Conservation (phyloP, 2,888 invertebrate species). For the Drosophila ochracea region DNA sequence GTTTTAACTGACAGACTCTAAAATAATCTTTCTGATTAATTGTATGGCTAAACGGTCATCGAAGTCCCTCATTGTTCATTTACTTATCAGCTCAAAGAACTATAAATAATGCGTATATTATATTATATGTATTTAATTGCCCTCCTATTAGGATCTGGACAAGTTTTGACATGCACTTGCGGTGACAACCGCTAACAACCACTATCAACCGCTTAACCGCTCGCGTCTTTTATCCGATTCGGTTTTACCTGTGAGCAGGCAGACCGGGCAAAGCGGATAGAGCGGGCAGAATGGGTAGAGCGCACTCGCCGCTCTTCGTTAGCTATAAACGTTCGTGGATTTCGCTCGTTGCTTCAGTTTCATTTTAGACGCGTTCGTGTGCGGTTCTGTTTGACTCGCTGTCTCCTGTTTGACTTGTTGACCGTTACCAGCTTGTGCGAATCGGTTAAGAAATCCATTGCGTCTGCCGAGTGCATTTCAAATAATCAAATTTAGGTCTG, state of each 20-base stretch:
- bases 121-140: slow-evolving; percentile 1
- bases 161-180: not conserved
- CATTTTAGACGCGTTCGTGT: slow-evolving; percentile 47
- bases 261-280: not conserved
- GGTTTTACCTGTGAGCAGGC: slow-evolving; percentile 3
- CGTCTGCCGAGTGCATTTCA: slow-evolving; percentile 39
- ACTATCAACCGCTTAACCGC: not conserved
- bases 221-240: slow-evolving; percentile 5
- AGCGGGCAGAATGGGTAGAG: not conserved
- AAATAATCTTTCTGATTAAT: slow-evolving; percentile 39
- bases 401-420: not conserved
- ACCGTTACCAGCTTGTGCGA: slow-evolving; percentile 23
- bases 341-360: slow-evolving; percentile 37
- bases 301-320: not conserved
- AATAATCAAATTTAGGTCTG: slow-evolving; percentile 47
- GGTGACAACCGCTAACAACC: not conserved
- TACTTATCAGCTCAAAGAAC: slow-evolving; percentile 28
- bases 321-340: slow-evolving; percentile 50
- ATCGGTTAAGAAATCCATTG: slow-evolving; percentile 47
- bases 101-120: slow-evolving; percentile 5
- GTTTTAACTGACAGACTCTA: not conserved
- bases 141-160: slow-evolving; percentile 26
- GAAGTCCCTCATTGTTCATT: slow-evolving; percentile 10
- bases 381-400: slow-evolving; percentile 37
- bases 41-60: slow-evolving; percentile 12